phyloP scores from a whole-genome alignment of 1,140 invertebrate genomes.

The Diorhabda sublineata region DNA sequence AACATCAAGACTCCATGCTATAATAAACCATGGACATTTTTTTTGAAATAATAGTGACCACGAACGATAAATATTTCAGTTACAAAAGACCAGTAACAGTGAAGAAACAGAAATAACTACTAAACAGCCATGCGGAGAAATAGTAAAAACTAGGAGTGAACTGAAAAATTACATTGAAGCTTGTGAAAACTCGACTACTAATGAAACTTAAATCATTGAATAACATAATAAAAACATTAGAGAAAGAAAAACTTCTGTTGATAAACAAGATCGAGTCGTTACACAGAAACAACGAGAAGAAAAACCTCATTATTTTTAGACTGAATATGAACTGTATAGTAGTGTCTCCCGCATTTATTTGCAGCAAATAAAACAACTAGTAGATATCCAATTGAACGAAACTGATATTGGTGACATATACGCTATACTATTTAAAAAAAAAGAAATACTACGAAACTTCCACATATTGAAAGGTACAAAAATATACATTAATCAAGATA shows the following conservation, averaged over 20 bases:
- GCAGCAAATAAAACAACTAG: neutral
- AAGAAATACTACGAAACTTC: no score
- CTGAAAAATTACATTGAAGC: constrained; percentile 7
- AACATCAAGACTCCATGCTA: no score
- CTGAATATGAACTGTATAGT: no score
- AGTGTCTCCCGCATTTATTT: neutral
- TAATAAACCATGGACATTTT: no score
- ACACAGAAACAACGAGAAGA: no score
- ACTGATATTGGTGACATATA: neutral
- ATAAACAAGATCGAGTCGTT: neutral
- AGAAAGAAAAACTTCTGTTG: neutral
- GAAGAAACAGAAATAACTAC: neutral
- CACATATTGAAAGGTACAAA: no score
- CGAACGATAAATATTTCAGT: no score
- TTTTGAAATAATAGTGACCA: no score
- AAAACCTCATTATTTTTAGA: no score
- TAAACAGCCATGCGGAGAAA: neutral
- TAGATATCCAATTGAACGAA: constrained; percentile 13
- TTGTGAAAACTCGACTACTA: neutral
- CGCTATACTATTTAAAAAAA: neutral
- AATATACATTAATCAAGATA: no score
- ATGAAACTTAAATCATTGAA: constrained; percentile 8
- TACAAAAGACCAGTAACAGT: no score
- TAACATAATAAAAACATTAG: neutral
- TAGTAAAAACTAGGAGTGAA: constrained; percentile 4